Evolutionary conservation across 2,888 invertebrate species (phyloP).

Genomic region (Lycocerus yunnanus): DNA sequence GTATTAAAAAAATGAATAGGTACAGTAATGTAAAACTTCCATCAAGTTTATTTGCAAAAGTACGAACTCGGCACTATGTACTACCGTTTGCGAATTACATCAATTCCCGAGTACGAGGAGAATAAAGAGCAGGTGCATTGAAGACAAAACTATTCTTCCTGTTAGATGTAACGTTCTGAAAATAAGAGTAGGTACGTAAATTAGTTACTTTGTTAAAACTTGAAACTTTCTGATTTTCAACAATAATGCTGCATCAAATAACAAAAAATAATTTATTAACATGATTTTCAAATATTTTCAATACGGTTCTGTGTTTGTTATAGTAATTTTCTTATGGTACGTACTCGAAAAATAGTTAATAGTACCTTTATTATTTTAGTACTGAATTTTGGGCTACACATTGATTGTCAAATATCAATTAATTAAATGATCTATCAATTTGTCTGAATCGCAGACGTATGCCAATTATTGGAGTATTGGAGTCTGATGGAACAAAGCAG

Average conservation of each 20-base stretch:
- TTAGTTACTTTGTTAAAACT: not conserved
- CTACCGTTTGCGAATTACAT: not conserved
- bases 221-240: not conserved
- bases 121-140: not conserved
- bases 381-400: too few species aligned
- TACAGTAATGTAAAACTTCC: not conserved
- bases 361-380: too few species aligned
- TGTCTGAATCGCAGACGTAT: too few species aligned
- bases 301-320: too few species aligned
- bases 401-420: too few species aligned
- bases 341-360: too few species aligned
- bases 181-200: not conserved
- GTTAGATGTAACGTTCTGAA: not conserved
- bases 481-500: too few species aligned
- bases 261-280: not conserved
- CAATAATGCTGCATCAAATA: too few species aligned
- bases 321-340: too few species aligned
- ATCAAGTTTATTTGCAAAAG: not conserved
- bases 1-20: not conserved
- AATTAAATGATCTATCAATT: too few species aligned
- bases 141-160: not conserved
- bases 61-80: not conserved
- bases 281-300: too few species aligned
- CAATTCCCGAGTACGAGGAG: not conserved
- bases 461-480: too few species aligned